Evolutionary conservation across 1,140 invertebrate species (phyloP), one percentile per base, ranked within the genome.

Genomic region (Cotesia glomerata): DNA sequence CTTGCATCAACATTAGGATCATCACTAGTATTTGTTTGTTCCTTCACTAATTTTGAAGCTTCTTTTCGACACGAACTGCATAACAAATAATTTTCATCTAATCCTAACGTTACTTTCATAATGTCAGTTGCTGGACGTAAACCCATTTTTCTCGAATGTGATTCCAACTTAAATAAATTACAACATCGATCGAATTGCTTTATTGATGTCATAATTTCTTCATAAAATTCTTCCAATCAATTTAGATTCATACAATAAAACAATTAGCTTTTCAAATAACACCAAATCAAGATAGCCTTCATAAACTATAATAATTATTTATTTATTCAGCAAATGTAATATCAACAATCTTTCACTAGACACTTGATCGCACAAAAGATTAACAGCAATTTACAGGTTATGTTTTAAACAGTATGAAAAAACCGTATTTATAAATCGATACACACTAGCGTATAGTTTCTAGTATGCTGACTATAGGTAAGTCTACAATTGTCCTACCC

Each of bases 61-160:
- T n/a, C n/a, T n/a, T n/a, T n/a, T n/a, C 58, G 58, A 61, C 58
- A 61, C 58, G 58, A 61, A 8, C 58, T 61, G 32, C 58, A 61
- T 61, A 34, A 59, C 35, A 62, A 71, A 64, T 14, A 1, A 51
- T 45, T 49, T 54, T 7, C 11, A 64, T 7, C 7, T 35, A 54
- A 62, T 8, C 56, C 9, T 36, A 68, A 65, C 45, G 32, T n/a
- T 32, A 69, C 34, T 11, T 52, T 7, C 79, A 76, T 72, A 69
- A 56, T 35, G 14, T 14, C 54, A 34, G 39, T 34, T n/a, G 52
- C 51, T 14, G 5, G 51, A 69, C 67, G 67, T 35, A 67, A 49
- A 51, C 59, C 56, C 70, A 61, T 56, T 62, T 18, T 52, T 67
- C 32, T 26, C 5, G 5, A 61, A 8, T 61, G 58, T 61, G 58